Evolutionary conservation across 2,113 vertebrate genomes (phyloP), one percentile per base, ranked within the genome.

Genomic region (Cephalopterus ornatus): DNA sequence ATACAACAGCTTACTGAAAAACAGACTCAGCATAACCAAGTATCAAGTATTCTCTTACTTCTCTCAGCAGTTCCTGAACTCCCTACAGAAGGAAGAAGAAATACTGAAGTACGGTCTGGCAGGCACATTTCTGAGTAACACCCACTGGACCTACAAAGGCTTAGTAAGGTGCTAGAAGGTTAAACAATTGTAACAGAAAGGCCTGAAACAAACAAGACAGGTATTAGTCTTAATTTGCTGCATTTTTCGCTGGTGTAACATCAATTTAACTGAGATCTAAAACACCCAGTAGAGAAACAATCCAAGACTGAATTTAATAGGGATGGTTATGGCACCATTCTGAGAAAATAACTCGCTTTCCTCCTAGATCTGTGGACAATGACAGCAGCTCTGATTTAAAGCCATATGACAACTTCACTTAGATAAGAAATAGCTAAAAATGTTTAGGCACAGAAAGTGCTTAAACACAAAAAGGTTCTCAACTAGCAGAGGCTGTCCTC

Each of bases 401-500:
- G 75, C 41, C 63, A 42, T 55, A 87, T 87, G 72, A 94, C 4
- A 1, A 62, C 23, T 82, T 85, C 62, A 80, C 70, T 91, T 89
- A 79, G 55, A 28, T 77, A 93, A 86, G n/a, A 80, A 70, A 89
- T 6, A 72, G 46, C 87, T 96, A 94, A 94, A 96, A 92, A 94
- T 53, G 74, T 75, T 95, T 89, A 92, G 78, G 89, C 55, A 95
- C 84, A 96, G 49, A 76, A 94, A 94, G 85, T 95, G 58, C 85
- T 94, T 76, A 28, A 66, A 78, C 66, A 92, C 50, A 88, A 70
- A 67, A 84, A 92, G 92, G 80, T 91, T 94, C 59, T 80, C 59
- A 88, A 84, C 88, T 49, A 94, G 85, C 88, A 90, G 83, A 95
- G 59, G 56, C 94, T 94, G 85, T 92, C 88, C 86, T 88, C 91